phyloP scores from a whole-genome alignment of 2,797 vertebrate genomes.

The Sebastiscus albofasciatus region DNA sequence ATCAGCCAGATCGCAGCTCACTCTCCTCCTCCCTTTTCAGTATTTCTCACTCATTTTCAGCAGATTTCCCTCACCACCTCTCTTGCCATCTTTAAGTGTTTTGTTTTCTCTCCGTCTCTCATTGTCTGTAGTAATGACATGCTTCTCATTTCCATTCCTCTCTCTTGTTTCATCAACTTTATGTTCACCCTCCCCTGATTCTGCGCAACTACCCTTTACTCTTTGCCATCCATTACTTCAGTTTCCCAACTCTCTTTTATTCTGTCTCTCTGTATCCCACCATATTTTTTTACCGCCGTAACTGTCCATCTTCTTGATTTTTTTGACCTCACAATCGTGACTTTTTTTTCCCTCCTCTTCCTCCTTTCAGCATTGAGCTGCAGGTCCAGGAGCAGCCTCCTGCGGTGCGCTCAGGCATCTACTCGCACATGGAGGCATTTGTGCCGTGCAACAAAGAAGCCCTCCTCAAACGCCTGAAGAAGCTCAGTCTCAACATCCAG shows the following conservation, averaged over 20 bases:
- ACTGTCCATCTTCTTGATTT: neutral
- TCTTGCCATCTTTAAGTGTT: conserved; percentile 37
- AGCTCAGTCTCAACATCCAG: conserved; percentile 96
- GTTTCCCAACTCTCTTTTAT: neutral
- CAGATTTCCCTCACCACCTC: conserved; percentile 45
- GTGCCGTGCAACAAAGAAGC: conserved; percentile 97
- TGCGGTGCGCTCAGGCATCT: conserved; percentile 86
- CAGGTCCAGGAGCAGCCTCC: conserved; percentile 93
- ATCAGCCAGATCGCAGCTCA: conserved; percentile 31
- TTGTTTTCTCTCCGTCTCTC: conserved; percentile 27
- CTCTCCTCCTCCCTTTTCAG: conserved; percentile 25
- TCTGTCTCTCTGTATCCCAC: neutral
- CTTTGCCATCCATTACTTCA: neutral
- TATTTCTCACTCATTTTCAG: conserved; percentile 29
- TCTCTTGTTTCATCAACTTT: neutral
- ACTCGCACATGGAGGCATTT: conserved; percentile 94
- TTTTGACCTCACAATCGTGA: neutral
- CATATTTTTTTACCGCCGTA: neutral
- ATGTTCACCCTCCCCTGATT: conserved; percentile 9
- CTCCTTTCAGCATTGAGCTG: conserved; percentile 90
- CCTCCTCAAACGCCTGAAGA: conserved; percentile 95
- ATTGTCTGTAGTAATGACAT: conserved; percentile 42
- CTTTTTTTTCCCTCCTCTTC: conserved; percentile 1
- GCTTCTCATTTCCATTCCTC: conserved; percentile 37
- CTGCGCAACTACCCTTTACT: conserved; percentile 1